Evolutionary conservation across 1,140 invertebrate species (phyloP), one percentile per base, ranked within the genome.

Genomic region (Archivesica marissinica): DNA sequence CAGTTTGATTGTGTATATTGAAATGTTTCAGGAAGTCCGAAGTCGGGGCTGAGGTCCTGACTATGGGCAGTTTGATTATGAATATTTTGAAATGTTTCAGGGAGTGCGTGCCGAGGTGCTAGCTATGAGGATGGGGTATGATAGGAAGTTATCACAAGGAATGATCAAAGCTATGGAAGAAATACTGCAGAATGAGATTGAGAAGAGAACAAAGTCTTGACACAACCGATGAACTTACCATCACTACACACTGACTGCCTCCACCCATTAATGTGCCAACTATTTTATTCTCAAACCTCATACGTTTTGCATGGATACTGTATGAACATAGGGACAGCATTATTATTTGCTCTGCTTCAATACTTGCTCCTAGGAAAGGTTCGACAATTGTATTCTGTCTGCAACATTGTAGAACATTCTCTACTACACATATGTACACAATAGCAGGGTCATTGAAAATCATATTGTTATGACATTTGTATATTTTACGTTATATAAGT

Each of bases 131-230:
- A 74, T 92, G 44, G 90, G 91, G 11, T 56, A 87, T 56, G 85
- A 89, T 13, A 81, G 86, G 35, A 72, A 85, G 13, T 68, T 91
- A 15, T 68, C 86, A 28, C 25, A 74, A 30, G 50, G 81, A 35
- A 88, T 88, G 52, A 82, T 90, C 23, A 81, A 86, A 50, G 89
- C 89, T 41, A 79, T 92, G 13, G 80, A 88, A n/a, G 38, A 89
- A 28, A 83, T 87, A 35, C 47, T 92, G 15, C 77, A 86, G 25
- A 75, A 90, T 28, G 91, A 90, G 83, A 90, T 91, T 50, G 84
- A 89, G 23, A 89, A 87, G 50, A 54, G 82, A 68, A 66, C 80
- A 56, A 54, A 56, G 20, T 76, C 74, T 25, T 76, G 74, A 76
- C 50, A 56, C 23, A 44, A 68, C 6, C 64, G 23, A 68, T 25